Evolutionary conservation across 2,113 vertebrate species (phyloP), one percentile per base, ranked within the genome.

Genomic region (Macroglossus sobrinus): DNA sequence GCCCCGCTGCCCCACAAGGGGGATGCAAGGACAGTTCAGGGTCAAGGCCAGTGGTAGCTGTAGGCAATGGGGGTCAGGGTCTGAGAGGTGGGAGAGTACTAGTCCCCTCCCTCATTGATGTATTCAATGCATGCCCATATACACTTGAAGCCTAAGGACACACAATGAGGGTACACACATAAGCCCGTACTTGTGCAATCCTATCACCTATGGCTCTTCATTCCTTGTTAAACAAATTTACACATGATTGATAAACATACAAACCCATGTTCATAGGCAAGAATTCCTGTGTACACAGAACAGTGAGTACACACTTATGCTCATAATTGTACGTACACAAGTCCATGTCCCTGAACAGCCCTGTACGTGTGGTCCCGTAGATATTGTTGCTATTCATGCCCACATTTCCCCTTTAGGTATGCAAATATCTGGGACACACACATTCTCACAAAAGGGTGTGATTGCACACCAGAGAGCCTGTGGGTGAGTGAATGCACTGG

Each of bases 1-100:
- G 93, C 98, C 97, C 95, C 98, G 98, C 4, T 98, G 98, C 93
- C 99, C 99, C 89, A 38, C 98, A 64, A 0, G 22, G 93, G 98
- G 87, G 43, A 72, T n/a, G 76, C 59, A 78, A 94, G 98, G 98
- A 97, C 97, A 72, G 97, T 98, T 98, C 76, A 7, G 91, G 9
- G 89, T 64, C 19, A 24, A 66, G 30, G 79, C 5, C 12, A 24
- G 26, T 97, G 91, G 26, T 38, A 75, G 76, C 96, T 96, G 79
- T 33, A 35, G 90, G 68, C 64, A 96, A 85, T 7, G 7, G 11
- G 74, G 89, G 9, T 19, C 7, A 1, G 71, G 22, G 38, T 38
- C 5, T 66, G 53, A 88, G 66, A 1, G 12, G 1, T 45, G 28
- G 43, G 26, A 35, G 2, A 21, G 68, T 33, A 2, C 0, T 1